Conservation (phyloP, 2,797 vertebrate genomes). For the Enteromius viviparus region DNA sequence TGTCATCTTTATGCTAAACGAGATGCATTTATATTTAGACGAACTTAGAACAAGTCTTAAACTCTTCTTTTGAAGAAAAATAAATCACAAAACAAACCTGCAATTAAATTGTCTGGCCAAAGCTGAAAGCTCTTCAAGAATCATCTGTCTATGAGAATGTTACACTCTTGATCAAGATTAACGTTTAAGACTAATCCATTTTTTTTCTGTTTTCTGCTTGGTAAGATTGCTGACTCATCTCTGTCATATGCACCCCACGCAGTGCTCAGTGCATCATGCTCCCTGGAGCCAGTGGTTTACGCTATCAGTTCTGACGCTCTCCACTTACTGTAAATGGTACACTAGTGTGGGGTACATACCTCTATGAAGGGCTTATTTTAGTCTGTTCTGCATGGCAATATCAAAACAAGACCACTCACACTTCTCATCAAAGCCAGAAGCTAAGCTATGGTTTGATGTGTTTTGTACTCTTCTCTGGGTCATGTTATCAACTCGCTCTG, state of each 20-base stretch:
- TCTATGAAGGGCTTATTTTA: conserved; percentile 35
- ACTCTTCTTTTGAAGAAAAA: not conserved
- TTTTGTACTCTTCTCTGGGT: not conserved
- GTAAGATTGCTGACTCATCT: conserved; percentile 86
- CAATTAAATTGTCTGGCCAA: not conserved
- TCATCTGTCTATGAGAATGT: conserved; percentile 14
- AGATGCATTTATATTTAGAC: not conserved
- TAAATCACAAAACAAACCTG: conserved; percentile 18
- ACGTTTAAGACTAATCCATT: not conserved
- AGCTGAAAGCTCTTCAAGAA: not conserved
- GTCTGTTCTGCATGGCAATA: not conserved
- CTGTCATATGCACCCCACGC: conserved; percentile 75
- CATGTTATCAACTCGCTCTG: not conserved
- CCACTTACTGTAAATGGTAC: conserved; percentile 82
- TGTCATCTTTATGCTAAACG: not conserved
- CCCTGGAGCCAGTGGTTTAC: conserved; percentile 71
- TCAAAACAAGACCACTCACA: conserved; percentile 19
- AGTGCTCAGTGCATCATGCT: conserved; percentile 69
- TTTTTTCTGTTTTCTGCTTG: conserved; percentile 56
- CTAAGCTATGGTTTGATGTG: not conserved
- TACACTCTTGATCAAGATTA: conserved; percentile 1
- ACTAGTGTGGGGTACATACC: conserved; percentile 62
- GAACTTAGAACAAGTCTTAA: not conserved
- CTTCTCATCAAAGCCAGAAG: not conserved
- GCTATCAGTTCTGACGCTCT: conserved; percentile 67